These are phyloP conservation scores for Bos javanicus DNA, from an alignment of 2,113 vertebrate genomes.

Conservation along the genomic window DNA sequence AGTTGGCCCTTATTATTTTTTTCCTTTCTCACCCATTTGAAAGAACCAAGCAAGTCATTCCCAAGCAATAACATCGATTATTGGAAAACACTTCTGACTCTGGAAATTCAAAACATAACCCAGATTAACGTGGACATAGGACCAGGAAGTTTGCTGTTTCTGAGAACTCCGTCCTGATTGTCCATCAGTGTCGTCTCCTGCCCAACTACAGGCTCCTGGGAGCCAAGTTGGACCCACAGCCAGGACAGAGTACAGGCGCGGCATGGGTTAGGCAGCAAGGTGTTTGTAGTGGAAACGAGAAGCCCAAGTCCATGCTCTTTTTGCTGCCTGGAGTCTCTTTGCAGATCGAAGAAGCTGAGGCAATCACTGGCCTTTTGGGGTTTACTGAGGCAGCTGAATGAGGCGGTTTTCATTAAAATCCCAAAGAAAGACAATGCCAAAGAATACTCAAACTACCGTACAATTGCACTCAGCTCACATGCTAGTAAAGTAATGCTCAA, in stretches of 20 bases:
- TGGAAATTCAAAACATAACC: background rate
- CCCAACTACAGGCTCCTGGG: background rate
- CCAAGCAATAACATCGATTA: background rate
- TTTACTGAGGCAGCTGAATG: background rate
- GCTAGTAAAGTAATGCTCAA: no score
- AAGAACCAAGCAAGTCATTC: background rate
- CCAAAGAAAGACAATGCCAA: no score
- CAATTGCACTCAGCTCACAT: no score
- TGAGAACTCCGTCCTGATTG: background rate
- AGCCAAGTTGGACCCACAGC: background rate
- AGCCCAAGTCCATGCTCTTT: background rate
- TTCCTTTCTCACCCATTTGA: background rate
- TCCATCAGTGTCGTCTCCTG: background rate
- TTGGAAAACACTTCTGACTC: background rate
- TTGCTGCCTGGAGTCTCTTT: background rate
- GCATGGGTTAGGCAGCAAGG: accelerated
- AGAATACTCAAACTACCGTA: no score
- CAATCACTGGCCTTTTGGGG: background rate
- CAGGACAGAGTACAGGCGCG: background rate
- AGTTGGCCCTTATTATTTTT: background rate
- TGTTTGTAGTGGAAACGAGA: background rate
- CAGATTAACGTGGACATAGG: background rate
- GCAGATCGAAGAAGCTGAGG: background rate
- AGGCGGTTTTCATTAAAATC: no score
- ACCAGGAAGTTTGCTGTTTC: background rate